phyloP scores from a whole-genome alignment of 2,888 invertebrate genomes.

The Scaptodrosophila latifasciaeformis region DNA sequence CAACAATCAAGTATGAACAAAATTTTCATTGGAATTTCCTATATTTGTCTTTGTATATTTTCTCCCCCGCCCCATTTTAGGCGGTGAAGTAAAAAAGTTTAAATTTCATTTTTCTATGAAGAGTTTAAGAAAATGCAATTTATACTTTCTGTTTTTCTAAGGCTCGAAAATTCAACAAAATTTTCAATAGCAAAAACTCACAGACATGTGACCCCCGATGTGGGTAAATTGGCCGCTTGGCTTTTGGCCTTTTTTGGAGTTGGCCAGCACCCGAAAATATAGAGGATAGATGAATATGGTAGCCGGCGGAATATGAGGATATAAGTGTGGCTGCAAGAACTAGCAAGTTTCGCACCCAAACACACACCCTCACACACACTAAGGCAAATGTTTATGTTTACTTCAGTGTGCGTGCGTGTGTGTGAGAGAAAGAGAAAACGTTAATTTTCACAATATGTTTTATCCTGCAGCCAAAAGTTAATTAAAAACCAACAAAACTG shows the following conservation, averaged over 20 bases:
- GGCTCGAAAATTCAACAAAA: slow-evolving; percentile 12
- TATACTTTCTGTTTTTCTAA: slow-evolving; percentile 33
- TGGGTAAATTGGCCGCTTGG: slow-evolving; percentile 24
- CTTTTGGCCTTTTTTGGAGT: slow-evolving; percentile 32
- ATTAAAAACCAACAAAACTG: slow-evolving; percentile 76
- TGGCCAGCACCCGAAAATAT: too few species aligned
- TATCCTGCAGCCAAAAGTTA: slow-evolving; percentile 75
- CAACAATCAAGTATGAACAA: too few species aligned
- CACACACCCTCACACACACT: slow-evolving; percentile 15
- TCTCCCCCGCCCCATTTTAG: too few species aligned
- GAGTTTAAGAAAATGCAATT: slow-evolving; percentile 40
- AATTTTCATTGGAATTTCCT: too few species aligned
- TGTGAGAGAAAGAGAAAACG: slow-evolving; percentile 37
- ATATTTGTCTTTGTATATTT: too few species aligned
- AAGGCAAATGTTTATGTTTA: slow-evolving; percentile 39
- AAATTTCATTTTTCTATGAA: too few species aligned
- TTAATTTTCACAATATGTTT: slow-evolving; percentile 73
- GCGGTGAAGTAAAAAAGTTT: too few species aligned
- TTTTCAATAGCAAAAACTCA: slow-evolving; percentile 14
- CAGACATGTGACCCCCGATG: slow-evolving; percentile 7
- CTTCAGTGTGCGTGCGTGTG: slow-evolving; percentile 15
- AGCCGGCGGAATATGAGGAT: neutral
- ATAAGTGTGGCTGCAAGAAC: slow-evolving; percentile 25
- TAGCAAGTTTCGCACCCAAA: slow-evolving; percentile 31
- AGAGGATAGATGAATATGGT: too few species aligned